Percentiles rank a stretch among this genome's conserved stretches.
Conservation (phyloP, 2,888 invertebrate genomes). For the Leptinotarsa haldemani region DNA sequence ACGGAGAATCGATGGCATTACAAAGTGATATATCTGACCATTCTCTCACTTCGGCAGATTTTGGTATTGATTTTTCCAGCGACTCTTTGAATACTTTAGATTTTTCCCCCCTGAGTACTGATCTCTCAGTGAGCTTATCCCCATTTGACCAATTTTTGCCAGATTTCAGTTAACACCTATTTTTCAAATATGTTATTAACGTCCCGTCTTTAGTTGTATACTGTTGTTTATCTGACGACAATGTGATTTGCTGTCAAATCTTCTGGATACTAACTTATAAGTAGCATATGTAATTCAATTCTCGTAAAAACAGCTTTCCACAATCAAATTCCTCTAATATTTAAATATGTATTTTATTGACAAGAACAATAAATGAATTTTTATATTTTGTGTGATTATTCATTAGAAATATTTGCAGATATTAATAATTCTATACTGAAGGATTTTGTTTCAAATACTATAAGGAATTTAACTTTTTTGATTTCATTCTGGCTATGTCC, state of each 20-base stretch:
- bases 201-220: not conserved
- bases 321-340: slow-evolving; percentile 4
- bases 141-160: slow-evolving; percentile 61
- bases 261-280: not conserved
- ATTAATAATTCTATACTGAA: too few species aligned
- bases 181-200: not conserved
- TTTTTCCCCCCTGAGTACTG: slow-evolving; percentile 61
- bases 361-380: not conserved
- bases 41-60: slow-evolving; percentile 62
- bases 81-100: slow-evolving; percentile 62
- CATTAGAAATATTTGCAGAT: too few species aligned
- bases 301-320: not conserved
- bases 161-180: slow-evolving; percentile 55
- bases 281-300: slow-evolving; percentile 2
- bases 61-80: slow-evolving; percentile 61
- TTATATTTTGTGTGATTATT: not conserved
- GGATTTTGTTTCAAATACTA: too few species aligned
- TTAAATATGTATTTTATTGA: not conserved
- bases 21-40: slow-evolving; percentile 64
- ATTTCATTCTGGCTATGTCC: too few species aligned
- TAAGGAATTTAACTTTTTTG: too few species aligned
- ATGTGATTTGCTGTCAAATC: not conserved
- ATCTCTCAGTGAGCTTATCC: slow-evolving; percentile 60
- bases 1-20: slow-evolving; percentile 64
- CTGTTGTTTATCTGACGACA: not conserved